Evolutionary conservation across 2,888 invertebrate species (phyloP).

Genomic region (Cephus rjabovi): DNA sequence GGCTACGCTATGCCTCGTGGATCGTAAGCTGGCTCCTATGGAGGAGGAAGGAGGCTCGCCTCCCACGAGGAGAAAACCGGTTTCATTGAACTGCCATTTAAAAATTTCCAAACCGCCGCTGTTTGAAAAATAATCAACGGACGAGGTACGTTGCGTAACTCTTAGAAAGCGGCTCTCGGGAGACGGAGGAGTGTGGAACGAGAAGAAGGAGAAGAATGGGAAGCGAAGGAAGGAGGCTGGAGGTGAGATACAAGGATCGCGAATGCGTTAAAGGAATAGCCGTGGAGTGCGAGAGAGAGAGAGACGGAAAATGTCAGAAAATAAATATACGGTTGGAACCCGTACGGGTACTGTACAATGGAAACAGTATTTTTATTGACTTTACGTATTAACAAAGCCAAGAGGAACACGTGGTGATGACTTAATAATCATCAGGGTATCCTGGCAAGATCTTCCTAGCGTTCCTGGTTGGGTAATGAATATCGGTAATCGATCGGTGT

Average conservation of each 20-base stretch:
- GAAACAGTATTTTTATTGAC: background rate
- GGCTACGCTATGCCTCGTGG: background rate
- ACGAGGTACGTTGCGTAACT: slow-evolving; percentile 60
- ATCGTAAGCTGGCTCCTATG: background rate
- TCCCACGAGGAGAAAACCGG: slow-evolving; percentile 52
- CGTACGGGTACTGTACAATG: background rate
- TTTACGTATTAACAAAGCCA: background rate
- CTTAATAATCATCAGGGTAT: background rate
- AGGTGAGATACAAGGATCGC: background rate
- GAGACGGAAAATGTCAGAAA: slow-evolving; percentile 7
- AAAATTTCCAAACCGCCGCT: slow-evolving; percentile 56
- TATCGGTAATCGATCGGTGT: background rate
- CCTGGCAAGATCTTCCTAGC: background rate
- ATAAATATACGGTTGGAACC: slow-evolving; percentile 7
- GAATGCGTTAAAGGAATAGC: background rate
- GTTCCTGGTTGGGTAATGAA: background rate
- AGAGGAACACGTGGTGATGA: background rate
- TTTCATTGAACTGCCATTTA: slow-evolving; percentile 64
- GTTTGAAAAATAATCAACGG: slow-evolving; percentile 63
- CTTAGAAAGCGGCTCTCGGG: slow-evolving; percentile 50
- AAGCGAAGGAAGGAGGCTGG: background rate
- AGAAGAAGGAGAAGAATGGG: slow-evolving; percentile 1
- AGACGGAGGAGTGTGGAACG: background rate
- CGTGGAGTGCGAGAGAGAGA: background rate
- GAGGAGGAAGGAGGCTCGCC: slow-evolving; percentile 14